Conservation (phyloP, 2,113 vertebrate genomes). For the Eulacestoma nigropectus region DNA sequence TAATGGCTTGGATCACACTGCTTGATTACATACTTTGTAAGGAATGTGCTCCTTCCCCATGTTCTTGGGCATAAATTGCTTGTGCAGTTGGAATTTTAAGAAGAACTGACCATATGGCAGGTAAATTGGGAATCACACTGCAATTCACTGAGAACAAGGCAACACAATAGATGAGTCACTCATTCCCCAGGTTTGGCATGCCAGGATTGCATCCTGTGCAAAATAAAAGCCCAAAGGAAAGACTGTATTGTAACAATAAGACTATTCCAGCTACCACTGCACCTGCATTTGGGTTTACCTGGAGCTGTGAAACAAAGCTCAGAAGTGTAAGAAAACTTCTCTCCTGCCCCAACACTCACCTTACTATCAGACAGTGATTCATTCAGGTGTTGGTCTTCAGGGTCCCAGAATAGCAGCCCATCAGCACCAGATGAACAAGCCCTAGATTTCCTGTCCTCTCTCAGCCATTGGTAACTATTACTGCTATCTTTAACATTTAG, state of each 20-base stretch:
- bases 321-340: not conserved
- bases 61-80: slow-evolving; percentile 5
- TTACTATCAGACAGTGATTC: not conserved
- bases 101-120: slow-evolving; percentile 39
- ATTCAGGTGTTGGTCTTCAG: not conserved
- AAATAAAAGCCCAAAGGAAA: not conserved
- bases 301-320: not conserved
- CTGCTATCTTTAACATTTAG: not conserved
- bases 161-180: slow-evolving; percentile 18
- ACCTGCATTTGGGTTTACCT: not conserved
- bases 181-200: slow-evolving; percentile 9
- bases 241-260: not conserved
- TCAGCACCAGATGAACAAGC: not conserved
- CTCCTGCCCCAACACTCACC: not conserved
- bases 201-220: not conserved
- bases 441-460: not conserved
- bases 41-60: slow-evolving; percentile 2
- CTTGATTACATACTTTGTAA: slow-evolving; percentile 49
- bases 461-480: not conserved
- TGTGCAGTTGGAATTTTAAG: slow-evolving; percentile 7
- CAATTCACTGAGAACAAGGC: not conserved
- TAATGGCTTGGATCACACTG: slow-evolving; percentile 50
- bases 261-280: not conserved
- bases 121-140: slow-evolving; percentile 16
- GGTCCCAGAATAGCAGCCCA: not conserved